Conservation (phyloP, 2,113 vertebrate species). For the Colossoma macropomum region DNA sequence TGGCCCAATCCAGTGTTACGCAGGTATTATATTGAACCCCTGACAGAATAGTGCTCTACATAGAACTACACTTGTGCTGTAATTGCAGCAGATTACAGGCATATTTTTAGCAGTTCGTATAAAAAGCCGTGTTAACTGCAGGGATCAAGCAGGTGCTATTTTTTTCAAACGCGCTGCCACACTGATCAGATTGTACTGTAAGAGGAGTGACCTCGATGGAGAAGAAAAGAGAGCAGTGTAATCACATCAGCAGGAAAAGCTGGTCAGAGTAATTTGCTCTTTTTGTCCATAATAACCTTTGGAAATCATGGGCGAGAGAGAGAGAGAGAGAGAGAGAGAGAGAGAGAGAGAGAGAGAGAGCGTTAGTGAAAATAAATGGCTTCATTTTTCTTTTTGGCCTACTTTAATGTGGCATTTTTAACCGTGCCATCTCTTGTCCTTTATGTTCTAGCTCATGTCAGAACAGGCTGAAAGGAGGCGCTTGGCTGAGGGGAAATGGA, state of each 20-base stretch:
- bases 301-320: not conserved
- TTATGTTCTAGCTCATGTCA: not conserved
- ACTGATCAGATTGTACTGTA: slow-evolving; percentile 4
- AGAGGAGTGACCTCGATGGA: not conserved
- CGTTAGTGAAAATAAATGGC: not conserved
- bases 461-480: slow-evolving; percentile 8
- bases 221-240: not conserved
- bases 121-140: not conserved
- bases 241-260: not conserved
- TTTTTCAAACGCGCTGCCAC: not conserved
- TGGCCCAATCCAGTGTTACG: not conserved
- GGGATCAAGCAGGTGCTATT: not conserved
- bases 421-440: not conserved
- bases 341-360: slow-evolving; percentile 8
- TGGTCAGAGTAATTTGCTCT: slow-evolving; percentile 2
- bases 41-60: not conserved
- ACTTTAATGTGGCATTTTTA: slow-evolving; percentile 22
- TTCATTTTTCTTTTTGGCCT: not conserved
- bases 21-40: not conserved
- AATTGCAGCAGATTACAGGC: not conserved
- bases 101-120: not conserved
- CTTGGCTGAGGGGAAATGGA: not conserved
- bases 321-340: slow-evolving; percentile 6
- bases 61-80: not conserved
- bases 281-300: slow-evolving; percentile 6